Conservation (phyloP, 2,113 vertebrate species). For the Calonectris borealis region DNA sequence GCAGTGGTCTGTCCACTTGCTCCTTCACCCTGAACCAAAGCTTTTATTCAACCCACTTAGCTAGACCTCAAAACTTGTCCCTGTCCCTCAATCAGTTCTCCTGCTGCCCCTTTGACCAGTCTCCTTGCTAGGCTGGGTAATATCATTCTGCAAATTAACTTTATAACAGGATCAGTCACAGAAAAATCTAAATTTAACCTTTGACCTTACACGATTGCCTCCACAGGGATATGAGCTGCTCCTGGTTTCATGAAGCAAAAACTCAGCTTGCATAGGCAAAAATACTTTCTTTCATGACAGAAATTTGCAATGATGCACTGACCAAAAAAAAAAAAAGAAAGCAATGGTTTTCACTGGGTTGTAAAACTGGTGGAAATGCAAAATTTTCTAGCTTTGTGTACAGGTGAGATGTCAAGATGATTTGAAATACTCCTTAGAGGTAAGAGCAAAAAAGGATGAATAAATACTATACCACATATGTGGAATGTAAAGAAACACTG, state of each 20-base stretch:
- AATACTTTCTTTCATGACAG: background rate
- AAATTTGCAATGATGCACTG: background rate
- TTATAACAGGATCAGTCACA: background rate
- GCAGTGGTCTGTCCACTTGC: background rate
- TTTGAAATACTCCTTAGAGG: constrained; percentile 44
- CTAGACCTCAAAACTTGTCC: background rate
- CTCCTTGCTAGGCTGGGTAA: background rate
- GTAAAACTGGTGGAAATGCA: constrained; percentile 49
- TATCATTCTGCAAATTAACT: background rate
- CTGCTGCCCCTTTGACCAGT: background rate
- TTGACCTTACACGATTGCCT: background rate
- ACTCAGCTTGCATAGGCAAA: background rate
- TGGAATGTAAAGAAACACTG: constrained; percentile 13
- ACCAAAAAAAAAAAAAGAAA: background rate
- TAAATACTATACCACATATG: constrained; percentile 49
- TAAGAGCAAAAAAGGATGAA: constrained; percentile 16
- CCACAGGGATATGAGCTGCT: background rate
- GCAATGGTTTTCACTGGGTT: background rate
- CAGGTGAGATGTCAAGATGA: constrained; percentile 52
- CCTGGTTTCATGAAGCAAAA: background rate
- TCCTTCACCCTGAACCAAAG: background rate
- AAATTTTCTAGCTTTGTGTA: constrained; percentile 32
- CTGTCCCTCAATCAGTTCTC: background rate
- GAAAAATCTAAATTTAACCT: background rate
- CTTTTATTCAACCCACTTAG: background rate